Evolutionary conservation across 2,797 vertebrate species (phyloP).

Genomic region (Euthynnus affinis): DNA sequence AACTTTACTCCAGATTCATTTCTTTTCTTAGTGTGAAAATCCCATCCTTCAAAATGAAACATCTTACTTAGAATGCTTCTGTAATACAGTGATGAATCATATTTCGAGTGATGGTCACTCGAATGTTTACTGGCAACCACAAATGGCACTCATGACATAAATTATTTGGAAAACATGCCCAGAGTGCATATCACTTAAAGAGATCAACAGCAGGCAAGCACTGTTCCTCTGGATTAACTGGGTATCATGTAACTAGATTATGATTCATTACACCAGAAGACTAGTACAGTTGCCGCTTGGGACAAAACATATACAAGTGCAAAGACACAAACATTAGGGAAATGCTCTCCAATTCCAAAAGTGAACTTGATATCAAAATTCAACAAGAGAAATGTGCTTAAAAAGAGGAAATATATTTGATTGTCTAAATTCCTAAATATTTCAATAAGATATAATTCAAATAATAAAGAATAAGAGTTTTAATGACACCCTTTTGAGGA

Average conservation of each 20-base stretch:
- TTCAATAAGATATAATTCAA: too few species aligned
- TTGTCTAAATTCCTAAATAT: too few species aligned
- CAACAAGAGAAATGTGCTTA: background rate
- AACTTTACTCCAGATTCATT: background rate
- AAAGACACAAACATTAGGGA: background rate
- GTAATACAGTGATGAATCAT: constrained; percentile 2
- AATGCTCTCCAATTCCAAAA: background rate
- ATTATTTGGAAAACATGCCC: constrained; percentile 1
- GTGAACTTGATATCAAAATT: too few species aligned
- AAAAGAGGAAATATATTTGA: background rate
- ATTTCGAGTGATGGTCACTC: background rate
- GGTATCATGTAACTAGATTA: background rate
- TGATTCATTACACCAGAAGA: background rate
- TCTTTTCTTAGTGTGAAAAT: background rate
- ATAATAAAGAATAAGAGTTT: too few species aligned
- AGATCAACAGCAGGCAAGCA: background rate
- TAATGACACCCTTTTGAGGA: too few species aligned
- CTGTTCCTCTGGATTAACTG: background rate
- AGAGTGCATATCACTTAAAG: background rate
- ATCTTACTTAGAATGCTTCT: background rate
- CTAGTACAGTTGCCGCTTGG: background rate
- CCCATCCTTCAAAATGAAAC: background rate
- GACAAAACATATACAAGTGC: background rate
- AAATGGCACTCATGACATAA: background rate
- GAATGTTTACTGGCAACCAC: background rate